A percentile compares a stretch with the other conserved stretches of the same genome.
phyloP scores from a whole-genome alignment of 2,888 invertebrate species.

The Uloborus plumipes region DNA sequence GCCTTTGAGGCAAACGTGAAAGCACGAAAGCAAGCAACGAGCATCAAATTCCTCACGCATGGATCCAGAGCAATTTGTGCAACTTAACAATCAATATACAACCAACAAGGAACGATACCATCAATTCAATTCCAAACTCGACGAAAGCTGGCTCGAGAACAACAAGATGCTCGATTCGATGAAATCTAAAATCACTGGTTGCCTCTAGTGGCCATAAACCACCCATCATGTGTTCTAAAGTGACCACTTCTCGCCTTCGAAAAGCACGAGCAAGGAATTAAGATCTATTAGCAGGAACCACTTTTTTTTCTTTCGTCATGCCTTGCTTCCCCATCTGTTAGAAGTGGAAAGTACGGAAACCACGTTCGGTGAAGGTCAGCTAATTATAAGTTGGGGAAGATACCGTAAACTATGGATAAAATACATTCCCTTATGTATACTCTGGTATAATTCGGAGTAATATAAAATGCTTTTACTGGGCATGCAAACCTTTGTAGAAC shows the following conservation, averaged over 20 bases:
- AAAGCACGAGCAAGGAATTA: constrained; percentile 45
- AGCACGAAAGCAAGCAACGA: neutral
- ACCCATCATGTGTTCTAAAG: constrained; percentile 34
- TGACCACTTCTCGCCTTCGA: constrained; percentile 53
- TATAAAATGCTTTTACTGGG: too few relatives aligned
- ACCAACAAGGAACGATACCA: constrained; percentile 22
- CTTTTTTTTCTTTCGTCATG: neutral
- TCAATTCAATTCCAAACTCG: constrained; percentile 38
- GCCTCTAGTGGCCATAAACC: constrained; percentile 24
- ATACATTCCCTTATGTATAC: too few relatives aligned
- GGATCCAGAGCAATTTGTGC: neutral
- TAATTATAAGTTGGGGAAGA: too few relatives aligned
- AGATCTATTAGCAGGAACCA: constrained; percentile 15
- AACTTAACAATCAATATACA: constrained; percentile 43
- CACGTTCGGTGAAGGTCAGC: too few relatives aligned
- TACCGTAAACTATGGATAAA: too few relatives aligned
- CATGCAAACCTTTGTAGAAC: too few relatives aligned
- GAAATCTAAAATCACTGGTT: constrained; percentile 24
- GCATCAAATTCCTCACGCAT: neutral
- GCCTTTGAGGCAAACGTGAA: constrained; percentile 21
- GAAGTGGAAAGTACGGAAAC: too few relatives aligned
- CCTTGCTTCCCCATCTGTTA: neutral
- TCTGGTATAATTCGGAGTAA: too few relatives aligned
- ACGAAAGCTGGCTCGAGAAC: constrained; percentile 32
- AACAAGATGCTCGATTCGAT: constrained; percentile 24